These are phyloP conservation scores for Molorchus minor DNA, from an alignment of 2,888 invertebrate species.

Conservation along the genomic window DNA sequence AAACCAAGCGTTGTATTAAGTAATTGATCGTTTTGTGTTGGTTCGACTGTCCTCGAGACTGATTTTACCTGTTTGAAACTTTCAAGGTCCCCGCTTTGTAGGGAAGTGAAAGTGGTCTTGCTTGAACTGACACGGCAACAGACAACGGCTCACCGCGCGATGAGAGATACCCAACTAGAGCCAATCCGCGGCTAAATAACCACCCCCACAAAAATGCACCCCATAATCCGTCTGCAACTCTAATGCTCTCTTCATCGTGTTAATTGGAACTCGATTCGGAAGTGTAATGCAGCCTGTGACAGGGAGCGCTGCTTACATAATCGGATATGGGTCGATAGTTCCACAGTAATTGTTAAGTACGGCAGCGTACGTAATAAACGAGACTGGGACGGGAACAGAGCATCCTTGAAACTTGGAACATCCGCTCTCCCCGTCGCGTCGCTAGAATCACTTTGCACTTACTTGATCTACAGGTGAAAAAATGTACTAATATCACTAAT, in stretches of 20 bases:
- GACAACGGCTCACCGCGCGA: slow-evolving; percentile 38
- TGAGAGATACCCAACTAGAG: slow-evolving; percentile 21
- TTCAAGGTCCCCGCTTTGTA: slow-evolving; percentile 64
- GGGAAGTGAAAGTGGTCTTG: slow-evolving; percentile 65
- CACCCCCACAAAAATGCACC: slow-evolving; percentile 13
- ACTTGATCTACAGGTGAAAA: slow-evolving; percentile 47
- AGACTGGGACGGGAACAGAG: slow-evolving; percentile 46
- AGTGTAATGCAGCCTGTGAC: slow-evolving; percentile 30
- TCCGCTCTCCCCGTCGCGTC: slow-evolving; percentile 50
- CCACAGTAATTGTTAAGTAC: slow-evolving; percentile 50
- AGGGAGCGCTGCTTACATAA: slow-evolving; percentile 51
- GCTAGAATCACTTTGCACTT: slow-evolving; percentile 48
- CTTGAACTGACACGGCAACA: slow-evolving; percentile 59
- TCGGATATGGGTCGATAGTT: slow-evolving; percentile 56
- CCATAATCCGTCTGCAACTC: not conserved
- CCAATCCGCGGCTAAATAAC: slow-evolving; percentile 4
- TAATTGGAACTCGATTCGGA: slow-evolving; percentile 15
- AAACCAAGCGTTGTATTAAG: slow-evolving; percentile 58
- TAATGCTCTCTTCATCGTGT: too few species aligned
- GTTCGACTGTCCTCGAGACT: slow-evolving; percentile 63
- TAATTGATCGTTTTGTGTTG: slow-evolving; percentile 61
- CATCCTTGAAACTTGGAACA: slow-evolving; percentile 57
- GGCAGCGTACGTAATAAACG: slow-evolving; percentile 46
- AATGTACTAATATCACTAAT: slow-evolving; percentile 45
- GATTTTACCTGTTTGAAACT: slow-evolving; percentile 64